Evolutionary conservation across 2,888 invertebrate species (phyloP).

Genomic region (Incurvaria masculella): DNA sequence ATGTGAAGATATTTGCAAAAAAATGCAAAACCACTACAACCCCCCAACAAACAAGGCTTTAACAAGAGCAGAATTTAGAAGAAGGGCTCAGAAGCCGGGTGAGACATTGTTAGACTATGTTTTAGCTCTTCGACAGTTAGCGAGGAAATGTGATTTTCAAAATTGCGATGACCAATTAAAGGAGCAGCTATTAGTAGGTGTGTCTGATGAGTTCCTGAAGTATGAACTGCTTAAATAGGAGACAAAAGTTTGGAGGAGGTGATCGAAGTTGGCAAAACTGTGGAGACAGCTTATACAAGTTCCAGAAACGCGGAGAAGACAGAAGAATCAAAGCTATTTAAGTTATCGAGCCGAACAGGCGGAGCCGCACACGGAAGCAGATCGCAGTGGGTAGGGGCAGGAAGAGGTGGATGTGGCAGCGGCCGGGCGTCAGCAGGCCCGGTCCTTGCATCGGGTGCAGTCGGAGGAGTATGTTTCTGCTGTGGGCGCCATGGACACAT

Average conservation of each 20-base stretch:
- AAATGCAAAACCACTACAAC: neutral
- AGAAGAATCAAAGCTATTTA: neutral
- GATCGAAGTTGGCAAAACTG: neutral
- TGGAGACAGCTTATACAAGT: neutral
- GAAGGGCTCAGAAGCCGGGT: conserved; percentile 5
- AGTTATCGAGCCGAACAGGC: neutral
- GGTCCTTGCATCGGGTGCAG: no score
- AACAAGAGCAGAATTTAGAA: conserved; percentile 8
- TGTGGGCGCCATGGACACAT: conserved; percentile 7
- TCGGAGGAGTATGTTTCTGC: no score
- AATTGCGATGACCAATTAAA: conserved; percentile 14
- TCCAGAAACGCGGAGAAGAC: neutral
- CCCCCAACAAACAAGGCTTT: neutral
- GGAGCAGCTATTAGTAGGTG: conserved; percentile 14
- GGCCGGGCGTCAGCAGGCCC: no score
- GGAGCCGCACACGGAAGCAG: neutral
- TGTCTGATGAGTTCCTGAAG: neutral
- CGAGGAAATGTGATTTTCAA: conserved; percentile 11
- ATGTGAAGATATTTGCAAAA: neutral
- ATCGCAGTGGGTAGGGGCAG: no score
- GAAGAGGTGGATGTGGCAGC: no score
- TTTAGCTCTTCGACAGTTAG: conserved; percentile 8
- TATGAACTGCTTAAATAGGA: neutral
- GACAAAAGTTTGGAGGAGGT: neutral
- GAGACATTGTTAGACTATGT: conserved; percentile 12